Conservation (phyloP, 1,140 invertebrate genomes). For the Chlorops oryzae region DNA sequence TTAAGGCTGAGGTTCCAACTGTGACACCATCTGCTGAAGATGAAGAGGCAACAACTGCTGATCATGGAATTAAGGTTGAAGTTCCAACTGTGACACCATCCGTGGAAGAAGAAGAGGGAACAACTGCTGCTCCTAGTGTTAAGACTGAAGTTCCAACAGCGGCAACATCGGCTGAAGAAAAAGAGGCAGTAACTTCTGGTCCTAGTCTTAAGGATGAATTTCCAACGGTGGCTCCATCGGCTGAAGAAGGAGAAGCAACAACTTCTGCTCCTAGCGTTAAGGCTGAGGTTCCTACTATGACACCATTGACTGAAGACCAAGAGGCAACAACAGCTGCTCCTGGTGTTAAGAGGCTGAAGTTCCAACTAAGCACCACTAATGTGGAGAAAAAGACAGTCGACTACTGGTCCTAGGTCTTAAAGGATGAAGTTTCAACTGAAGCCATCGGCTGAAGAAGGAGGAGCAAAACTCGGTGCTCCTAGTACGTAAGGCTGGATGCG, state of each 20-base stretch:
- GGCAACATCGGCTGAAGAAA: background rate
- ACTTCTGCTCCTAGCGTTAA: background rate
- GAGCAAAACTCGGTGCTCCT: too few species aligned
- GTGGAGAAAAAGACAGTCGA: too few species aligned
- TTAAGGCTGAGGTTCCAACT: conserved; percentile 6
- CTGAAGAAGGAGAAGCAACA: background rate
- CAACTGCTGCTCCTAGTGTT: conserved; percentile 13
- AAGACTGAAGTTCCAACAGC: conserved; percentile 12
- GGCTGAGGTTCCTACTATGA: background rate
- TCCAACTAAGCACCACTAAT: too few species aligned
- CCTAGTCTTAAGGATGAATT: background rate
- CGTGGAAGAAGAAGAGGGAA: background rate
- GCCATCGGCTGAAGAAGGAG: too few species aligned
- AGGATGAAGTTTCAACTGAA: background rate
- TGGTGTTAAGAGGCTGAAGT: background rate
- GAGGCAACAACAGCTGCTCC: background rate
- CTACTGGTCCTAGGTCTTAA: too few species aligned
- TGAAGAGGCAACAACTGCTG: conserved; percentile 12
- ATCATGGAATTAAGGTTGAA: background rate
- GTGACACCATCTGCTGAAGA: conserved; percentile 2
- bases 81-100: background rate
- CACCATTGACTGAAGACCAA: background rate
- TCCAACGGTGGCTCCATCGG: background rate
- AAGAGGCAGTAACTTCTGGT: background rate
- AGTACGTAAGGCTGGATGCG: too few species aligned